Conservation (phyloP, 37 sponge, comb jelly and placozoan genomes). For the Haliclona indistincta region DNA sequence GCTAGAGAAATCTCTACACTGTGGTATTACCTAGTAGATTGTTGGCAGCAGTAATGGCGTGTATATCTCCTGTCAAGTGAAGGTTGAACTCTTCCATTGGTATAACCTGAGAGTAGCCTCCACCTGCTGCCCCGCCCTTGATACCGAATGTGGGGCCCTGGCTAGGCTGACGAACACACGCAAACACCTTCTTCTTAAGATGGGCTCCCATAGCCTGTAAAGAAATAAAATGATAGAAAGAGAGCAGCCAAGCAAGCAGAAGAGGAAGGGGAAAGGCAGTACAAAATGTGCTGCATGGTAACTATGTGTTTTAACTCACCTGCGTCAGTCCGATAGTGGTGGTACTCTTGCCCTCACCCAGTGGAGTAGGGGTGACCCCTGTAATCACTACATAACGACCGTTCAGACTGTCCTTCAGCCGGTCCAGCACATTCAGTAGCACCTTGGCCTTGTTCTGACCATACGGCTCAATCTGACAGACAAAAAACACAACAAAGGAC, state of each 20-base stretch:
- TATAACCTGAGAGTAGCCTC: slow-evolving; percentile 98
- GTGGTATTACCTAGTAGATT: slow-evolving; percentile 75
- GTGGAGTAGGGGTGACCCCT: slow-evolving; percentile 97
- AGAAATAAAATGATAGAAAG: not conserved
- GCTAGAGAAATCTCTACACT: not conserved
- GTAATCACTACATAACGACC: slow-evolving; percentile 81
- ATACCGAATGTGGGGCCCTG: slow-evolving; percentile 99
- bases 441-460: slow-evolving; percentile 93
- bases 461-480: slow-evolving; percentile 78
- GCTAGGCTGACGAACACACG: slow-evolving; percentile 97
- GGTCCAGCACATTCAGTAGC: slow-evolving; percentile 70
- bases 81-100: slow-evolving; percentile 99
- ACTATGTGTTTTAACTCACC: not conserved
- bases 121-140: slow-evolving; percentile 99
- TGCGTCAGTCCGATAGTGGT: slow-evolving; percentile 95
- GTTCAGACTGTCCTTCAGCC: slow-evolving; percentile 68
- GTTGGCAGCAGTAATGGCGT: slow-evolving; percentile 98
- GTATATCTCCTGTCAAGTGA: slow-evolving; percentile 98
- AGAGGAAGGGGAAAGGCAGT: not conserved
- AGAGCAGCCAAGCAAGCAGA: not conserved
- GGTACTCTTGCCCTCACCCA: slow-evolving; percentile 99
- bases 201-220: slow-evolving; percentile 84
- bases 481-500: too few species aligned
- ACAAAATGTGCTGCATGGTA: not conserved
- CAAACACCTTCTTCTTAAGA: slow-evolving; percentile 79